These are phyloP conservation scores for Lamproptera curius DNA, from an alignment of 2,888 invertebrate species.

Conservation along the genomic window DNA sequence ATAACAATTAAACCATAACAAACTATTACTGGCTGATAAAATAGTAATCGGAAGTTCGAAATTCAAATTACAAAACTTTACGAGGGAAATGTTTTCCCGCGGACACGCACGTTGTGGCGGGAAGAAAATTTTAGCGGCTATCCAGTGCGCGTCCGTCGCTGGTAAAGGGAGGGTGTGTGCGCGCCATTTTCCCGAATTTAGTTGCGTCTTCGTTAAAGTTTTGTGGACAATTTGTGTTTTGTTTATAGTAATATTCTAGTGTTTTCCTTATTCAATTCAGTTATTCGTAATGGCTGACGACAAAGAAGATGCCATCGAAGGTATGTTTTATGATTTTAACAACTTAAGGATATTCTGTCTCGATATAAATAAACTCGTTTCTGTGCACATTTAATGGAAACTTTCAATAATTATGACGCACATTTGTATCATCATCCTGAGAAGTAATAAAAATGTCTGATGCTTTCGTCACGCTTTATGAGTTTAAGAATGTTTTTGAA, in stretches of 20 bases:
- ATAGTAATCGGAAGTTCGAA: slow-evolving; percentile 1
- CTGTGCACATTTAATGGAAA: background rate
- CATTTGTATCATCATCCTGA: background rate
- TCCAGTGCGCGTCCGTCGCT: slow-evolving; percentile 24
- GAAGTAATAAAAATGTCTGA: no score
- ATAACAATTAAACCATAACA: slow-evolving; percentile 9
- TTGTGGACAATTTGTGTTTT: background rate
- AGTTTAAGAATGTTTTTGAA: no score
- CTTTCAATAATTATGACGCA: background rate
- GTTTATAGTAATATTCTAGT: background rate
- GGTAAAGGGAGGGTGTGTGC: slow-evolving; percentile 15
- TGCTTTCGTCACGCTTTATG: background rate
- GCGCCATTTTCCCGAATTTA: slow-evolving; percentile 1
- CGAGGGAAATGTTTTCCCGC: slow-evolving; percentile 19
- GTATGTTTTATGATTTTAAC: slow-evolving; percentile 6
- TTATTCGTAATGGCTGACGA: slow-evolving; percentile 8
- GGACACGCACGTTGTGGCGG: background rate
- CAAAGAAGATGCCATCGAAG: slow-evolving; percentile 25
- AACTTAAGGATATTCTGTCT: background rate
- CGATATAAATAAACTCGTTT: background rate
- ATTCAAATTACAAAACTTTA: slow-evolving; percentile 9
- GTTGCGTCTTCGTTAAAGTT: slow-evolving; percentile 3
- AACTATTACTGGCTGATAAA: background rate
- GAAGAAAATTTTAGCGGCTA: background rate
- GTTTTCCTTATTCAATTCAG: no score